These are phyloP conservation scores for Pantherophis alleghaniensis DNA, from an alignment of 2,797 vertebrate genomes.

Conservation along the genomic window DNA sequence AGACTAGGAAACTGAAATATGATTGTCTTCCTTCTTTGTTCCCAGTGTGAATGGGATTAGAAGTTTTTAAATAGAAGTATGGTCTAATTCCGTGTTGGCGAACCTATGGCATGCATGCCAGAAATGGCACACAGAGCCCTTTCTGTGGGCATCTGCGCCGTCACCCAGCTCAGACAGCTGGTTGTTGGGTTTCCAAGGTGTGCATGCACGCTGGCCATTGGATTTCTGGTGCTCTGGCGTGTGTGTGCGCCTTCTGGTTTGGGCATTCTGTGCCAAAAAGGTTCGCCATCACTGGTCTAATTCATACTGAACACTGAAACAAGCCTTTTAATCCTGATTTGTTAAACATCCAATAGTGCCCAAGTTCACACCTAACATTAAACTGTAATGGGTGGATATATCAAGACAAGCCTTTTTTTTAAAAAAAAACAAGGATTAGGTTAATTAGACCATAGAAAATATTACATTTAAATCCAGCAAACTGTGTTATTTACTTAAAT, in stretches of 20 bases:
- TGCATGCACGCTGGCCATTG: too few relatives aligned
- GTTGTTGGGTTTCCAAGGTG: too few relatives aligned
- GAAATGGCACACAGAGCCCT: too few relatives aligned
- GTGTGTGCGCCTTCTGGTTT: too few relatives aligned
- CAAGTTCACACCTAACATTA: not conserved
- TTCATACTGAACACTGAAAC: not conserved
- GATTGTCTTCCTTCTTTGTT: not conserved
- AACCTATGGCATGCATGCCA: not conserved
- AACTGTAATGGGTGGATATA: not conserved
- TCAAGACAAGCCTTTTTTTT: not conserved
- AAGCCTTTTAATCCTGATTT: not conserved
- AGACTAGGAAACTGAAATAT: not conserved
- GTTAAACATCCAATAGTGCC: not conserved
- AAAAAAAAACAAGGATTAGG: not conserved
- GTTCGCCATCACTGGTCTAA: not conserved
- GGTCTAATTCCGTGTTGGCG: not conserved
- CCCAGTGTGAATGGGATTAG: not conserved
- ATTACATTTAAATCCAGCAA: not conserved
- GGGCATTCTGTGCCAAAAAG: too few relatives aligned
- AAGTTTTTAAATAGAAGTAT: not conserved
- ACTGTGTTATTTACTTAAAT: not conserved
- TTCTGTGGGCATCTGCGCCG: too few relatives aligned
- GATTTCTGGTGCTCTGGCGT: too few relatives aligned
- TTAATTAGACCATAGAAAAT: not conserved
- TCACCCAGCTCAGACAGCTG: too few relatives aligned